Conservation (phyloP, 2,113 vertebrate species). For the Blennius ocellaris region DNA sequence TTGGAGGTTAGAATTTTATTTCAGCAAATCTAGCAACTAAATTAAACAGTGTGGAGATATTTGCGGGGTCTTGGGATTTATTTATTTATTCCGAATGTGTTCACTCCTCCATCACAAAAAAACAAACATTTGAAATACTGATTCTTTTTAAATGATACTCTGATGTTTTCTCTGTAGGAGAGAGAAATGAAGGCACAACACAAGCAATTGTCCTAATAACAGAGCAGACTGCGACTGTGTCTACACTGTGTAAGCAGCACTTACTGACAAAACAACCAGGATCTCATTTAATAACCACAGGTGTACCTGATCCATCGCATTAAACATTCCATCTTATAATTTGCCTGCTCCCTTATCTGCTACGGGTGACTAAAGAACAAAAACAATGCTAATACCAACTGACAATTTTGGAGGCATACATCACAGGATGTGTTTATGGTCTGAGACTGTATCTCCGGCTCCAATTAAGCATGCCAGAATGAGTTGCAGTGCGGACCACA, state of each 20-base stretch:
- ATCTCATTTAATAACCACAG: slow-evolving; percentile 66
- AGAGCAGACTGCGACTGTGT: slow-evolving; percentile 23
- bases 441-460: slow-evolving; percentile 74
- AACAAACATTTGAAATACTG: background rate
- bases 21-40: slow-evolving; percentile 2
- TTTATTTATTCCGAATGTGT: background rate
- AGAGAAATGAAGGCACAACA: slow-evolving; percentile 19
- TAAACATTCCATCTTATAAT: slow-evolving; percentile 65
- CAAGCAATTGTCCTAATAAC: slow-evolving; percentile 47
- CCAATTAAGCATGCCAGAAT: slow-evolving; percentile 82
- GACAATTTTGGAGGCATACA: slow-evolving; percentile 78
- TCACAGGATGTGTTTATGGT: slow-evolving; percentile 79
- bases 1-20: slow-evolving; percentile 4
- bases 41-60: background rate
- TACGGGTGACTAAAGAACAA: slow-evolving; percentile 78
- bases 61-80: background rate
- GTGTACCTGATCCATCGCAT: slow-evolving; percentile 55
- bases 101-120: background rate
- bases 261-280: slow-evolving; percentile 50
- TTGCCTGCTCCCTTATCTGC: slow-evolving; percentile 63
- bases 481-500: slow-evolving; percentile 75
- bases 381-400: slow-evolving; percentile 79
- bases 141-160: slow-evolving; percentile 14
- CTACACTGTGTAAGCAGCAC: slow-evolving; percentile 21
- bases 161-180: slow-evolving; percentile 3